Evolutionary conservation across 2,113 vertebrate species (phyloP).

Genomic region (Sander lucioperca): DNA sequence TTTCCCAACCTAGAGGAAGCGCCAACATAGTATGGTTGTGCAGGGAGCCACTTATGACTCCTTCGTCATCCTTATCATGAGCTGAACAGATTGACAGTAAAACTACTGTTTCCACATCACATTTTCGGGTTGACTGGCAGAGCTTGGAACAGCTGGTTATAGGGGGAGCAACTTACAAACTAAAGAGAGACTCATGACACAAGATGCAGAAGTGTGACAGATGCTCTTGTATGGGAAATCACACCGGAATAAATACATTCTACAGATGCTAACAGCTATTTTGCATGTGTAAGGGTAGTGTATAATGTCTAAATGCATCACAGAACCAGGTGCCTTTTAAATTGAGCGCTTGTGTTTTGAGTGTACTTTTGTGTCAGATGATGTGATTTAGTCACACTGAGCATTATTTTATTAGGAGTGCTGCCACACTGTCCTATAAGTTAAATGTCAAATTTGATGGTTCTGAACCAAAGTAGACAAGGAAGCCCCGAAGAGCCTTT

Average conservation of each 20-base stretch:
- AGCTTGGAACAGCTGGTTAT: constrained; percentile 51
- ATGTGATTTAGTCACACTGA: not conserved
- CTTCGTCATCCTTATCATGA: not conserved
- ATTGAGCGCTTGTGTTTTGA: not conserved
- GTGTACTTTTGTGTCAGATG: not conserved
- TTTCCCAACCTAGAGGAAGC: constrained; percentile 44
- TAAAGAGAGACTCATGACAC: constrained; percentile 30
- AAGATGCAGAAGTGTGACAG: constrained; percentile 56
- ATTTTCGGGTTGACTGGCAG: constrained; percentile 45
- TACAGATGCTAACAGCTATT: not conserved
- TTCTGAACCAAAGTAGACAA: not conserved
- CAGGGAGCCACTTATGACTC: not conserved
- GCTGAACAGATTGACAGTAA: not conserved
- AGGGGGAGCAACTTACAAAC: not conserved
- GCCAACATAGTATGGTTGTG: not conserved
- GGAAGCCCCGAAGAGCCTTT: too few relatives aligned
- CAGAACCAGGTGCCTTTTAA: not conserved
- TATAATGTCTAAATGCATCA: constrained; percentile 3
- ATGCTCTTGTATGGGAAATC: constrained; percentile 39
- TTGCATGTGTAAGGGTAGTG: not conserved
- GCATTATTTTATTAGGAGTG: not conserved
- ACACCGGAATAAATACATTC: too few relatives aligned
- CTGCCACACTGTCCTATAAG: too few relatives aligned
- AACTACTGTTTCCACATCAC: constrained; percentile 20
- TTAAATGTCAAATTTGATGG: not conserved